These are phyloP conservation scores for Fulica atra DNA, from an alignment of 2,113 vertebrate genomes.

Conservation along the genomic window DNA sequence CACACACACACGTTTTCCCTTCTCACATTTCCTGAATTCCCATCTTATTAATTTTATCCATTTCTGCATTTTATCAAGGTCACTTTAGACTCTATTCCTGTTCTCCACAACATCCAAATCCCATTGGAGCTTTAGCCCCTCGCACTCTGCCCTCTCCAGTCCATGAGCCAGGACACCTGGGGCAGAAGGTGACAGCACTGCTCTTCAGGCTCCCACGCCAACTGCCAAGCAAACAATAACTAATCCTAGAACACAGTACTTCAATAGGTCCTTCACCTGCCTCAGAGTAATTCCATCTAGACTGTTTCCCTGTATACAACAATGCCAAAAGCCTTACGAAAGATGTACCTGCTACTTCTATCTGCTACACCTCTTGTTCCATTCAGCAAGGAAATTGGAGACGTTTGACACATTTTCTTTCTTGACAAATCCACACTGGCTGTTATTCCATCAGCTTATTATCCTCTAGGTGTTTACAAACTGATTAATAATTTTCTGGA, in stretches of 20 bases:
- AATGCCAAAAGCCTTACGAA: neutral
- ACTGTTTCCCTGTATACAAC: neutral
- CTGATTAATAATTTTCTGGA: slow-evolving; percentile 13
- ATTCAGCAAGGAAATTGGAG: neutral
- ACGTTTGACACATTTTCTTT: neutral
- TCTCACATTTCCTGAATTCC: neutral
- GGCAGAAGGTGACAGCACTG: neutral
- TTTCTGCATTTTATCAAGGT: neutral
- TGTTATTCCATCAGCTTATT: neutral
- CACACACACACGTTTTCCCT: neutral
- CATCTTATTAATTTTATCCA: neutral
- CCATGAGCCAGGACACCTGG: neutral
- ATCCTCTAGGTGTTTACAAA: slow-evolving; percentile 12
- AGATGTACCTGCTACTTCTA: neutral
- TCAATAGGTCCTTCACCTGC: neutral
- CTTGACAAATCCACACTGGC: neutral
- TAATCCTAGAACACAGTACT: neutral
- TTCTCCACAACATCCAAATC: neutral
- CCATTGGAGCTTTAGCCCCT: neutral
- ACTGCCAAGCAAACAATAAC: neutral
- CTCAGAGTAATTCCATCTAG: neutral
- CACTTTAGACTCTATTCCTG: neutral
- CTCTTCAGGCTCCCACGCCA: neutral
- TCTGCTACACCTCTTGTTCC: neutral
- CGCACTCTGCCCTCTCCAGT: neutral